A percentile compares a stretch with the other conserved stretches of the same genome.
phyloP scores from a whole-genome alignment of 2,113 vertebrate genomes.

The Rhabdomys dilectus region DNA sequence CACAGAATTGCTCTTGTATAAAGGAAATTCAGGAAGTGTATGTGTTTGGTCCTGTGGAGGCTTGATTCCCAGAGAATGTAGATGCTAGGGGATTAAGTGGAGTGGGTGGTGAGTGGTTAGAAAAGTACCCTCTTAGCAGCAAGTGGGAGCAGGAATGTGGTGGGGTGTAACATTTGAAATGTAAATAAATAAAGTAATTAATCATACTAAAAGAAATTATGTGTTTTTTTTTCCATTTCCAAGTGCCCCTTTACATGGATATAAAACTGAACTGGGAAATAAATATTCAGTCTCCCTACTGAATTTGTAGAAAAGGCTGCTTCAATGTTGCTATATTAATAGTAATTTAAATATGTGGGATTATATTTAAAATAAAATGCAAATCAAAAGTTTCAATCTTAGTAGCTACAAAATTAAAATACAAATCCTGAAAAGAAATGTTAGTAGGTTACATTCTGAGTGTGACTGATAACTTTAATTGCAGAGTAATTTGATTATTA shows the following conservation, averaged over 20 bases:
- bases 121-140: too few species aligned
- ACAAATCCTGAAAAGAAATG: constrained; percentile 48
- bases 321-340: constrained; percentile 49
- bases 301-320: neutral
- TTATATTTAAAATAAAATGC: constrained; percentile 55
- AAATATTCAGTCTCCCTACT: neutral
- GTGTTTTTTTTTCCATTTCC: neutral
- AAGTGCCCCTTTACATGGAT: neutral
- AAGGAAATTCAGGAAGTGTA: too few species aligned
- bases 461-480: constrained; percentile 73
- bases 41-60: too few species aligned
- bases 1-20: too few species aligned
- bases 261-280: neutral
- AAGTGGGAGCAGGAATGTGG: too few species aligned
- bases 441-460: constrained; percentile 60
- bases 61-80: too few species aligned
- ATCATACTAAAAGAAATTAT: neutral
- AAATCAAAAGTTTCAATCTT: constrained; percentile 48
- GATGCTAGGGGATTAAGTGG: too few species aligned
- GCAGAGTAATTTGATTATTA: constrained; percentile 65
- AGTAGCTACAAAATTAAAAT: constrained; percentile 60
- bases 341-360: constrained; percentile 41
- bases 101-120: too few species aligned
- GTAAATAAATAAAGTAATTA: too few species aligned
- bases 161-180: too few species aligned